Percentiles rank a stretch among this genome's conserved stretches.
Conservation (phyloP, 2,888 invertebrate species). For the Tuta absoluta region DNA sequence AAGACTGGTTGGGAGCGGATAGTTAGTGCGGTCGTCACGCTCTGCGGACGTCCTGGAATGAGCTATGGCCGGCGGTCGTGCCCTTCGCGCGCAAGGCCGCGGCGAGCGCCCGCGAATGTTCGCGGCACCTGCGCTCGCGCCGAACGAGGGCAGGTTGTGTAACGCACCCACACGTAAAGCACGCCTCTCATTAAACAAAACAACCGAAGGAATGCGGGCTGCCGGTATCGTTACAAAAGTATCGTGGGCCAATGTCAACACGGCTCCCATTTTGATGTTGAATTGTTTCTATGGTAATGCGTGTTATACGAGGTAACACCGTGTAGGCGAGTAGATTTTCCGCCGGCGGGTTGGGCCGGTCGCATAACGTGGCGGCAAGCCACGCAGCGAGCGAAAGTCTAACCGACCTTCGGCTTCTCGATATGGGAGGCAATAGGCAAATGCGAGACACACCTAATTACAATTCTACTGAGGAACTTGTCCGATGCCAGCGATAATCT, state of each 20-base stretch:
- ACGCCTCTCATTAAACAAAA: slow-evolving; percentile 62
- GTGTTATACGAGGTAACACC: slow-evolving; percentile 37
- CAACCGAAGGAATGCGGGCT: slow-evolving; percentile 70
- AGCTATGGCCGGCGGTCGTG: slow-evolving; percentile 41
- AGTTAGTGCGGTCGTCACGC: slow-evolving; percentile 46
- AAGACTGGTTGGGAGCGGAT: slow-evolving; percentile 32
- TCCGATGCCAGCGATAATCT: slow-evolving; percentile 11
- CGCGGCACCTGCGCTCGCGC: slow-evolving; percentile 33
- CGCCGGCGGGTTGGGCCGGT: slow-evolving; percentile 63
- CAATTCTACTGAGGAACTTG: slow-evolving; percentile 49
- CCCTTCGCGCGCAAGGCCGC: slow-evolving; percentile 58
- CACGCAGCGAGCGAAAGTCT: slow-evolving; percentile 73
- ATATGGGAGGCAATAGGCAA: slow-evolving; percentile 70
- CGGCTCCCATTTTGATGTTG: slow-evolving; percentile 62
- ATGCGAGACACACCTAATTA: slow-evolving; percentile 65
- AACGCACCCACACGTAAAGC: slow-evolving; percentile 67
- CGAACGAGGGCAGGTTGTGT: slow-evolving; percentile 50
- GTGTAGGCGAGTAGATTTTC: slow-evolving; percentile 76
- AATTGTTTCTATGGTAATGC: slow-evolving; percentile 69
- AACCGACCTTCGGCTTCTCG: slow-evolving; percentile 74
- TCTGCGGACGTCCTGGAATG: slow-evolving; percentile 44
- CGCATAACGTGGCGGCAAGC: slow-evolving; percentile 60
- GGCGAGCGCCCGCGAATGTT: slow-evolving; percentile 55
- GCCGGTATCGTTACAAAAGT: slow-evolving; percentile 75
- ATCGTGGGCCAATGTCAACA: slow-evolving; percentile 77